Percentiles rank a stretch among this genome's conserved stretches.
Conservation (phyloP, 2,888 invertebrate genomes). For the Rambutsinella grinnellia region DNA sequence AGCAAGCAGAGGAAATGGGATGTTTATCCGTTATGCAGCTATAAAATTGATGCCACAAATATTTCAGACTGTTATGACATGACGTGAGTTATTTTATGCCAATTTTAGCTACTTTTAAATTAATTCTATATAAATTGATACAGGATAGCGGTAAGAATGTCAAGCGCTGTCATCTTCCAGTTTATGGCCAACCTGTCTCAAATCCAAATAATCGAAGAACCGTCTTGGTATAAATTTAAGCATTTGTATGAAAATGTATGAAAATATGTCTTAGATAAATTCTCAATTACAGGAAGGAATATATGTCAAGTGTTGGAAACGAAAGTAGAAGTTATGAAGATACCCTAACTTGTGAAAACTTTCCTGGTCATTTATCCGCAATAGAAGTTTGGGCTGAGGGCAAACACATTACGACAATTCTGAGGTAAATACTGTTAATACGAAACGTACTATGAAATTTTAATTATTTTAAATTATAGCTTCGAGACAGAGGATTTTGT, state of each 20-base stretch:
- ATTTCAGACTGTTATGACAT: slow-evolving; percentile 19
- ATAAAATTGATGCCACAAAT: neutral
- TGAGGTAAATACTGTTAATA: slow-evolving; percentile 5
- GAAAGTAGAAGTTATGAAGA: neutral
- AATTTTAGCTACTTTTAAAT: too few species aligned
- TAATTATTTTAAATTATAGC: slow-evolving; percentile 4
- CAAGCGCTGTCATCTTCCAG: neutral
- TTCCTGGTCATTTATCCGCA: slow-evolving; percentile 12
- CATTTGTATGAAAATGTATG: too few species aligned
- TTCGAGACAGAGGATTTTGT: neutral
- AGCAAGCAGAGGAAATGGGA: slow-evolving; percentile 34
- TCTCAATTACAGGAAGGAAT: neutral
- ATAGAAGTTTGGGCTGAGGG: slow-evolving; percentile 31
- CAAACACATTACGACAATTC: slow-evolving; percentile 4
- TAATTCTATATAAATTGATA: too few species aligned
- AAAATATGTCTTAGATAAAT: too few species aligned
- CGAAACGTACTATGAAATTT: neutral
- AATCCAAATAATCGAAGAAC: neutral
- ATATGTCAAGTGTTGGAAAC: neutral
- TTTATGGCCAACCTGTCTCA: neutral
- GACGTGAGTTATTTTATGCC: slow-evolving; percentile 27
- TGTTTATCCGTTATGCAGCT: slow-evolving; percentile 19
- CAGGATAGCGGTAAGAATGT: slow-evolving; percentile 3
- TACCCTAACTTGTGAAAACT: neutral
- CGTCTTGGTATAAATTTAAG: slow-evolving; percentile 12